Conservation (phyloP, 2,113 vertebrate genomes). For the Ictalurus punctatus region DNA sequence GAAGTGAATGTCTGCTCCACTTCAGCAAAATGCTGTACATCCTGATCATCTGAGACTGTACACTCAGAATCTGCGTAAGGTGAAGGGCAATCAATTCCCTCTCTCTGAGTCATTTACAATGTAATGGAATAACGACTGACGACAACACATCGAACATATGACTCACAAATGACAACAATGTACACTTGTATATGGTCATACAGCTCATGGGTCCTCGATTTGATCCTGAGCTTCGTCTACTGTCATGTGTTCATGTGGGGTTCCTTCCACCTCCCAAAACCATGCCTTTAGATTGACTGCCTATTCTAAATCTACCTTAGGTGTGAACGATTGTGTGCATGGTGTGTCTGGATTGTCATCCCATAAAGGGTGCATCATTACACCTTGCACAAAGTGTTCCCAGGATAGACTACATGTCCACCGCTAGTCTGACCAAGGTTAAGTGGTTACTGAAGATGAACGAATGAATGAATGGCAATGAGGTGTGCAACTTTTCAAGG, state of each 20-base stretch:
- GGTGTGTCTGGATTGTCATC: not conserved
- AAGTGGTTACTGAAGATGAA: not conserved
- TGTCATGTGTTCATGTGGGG: not conserved
- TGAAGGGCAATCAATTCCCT: conserved; percentile 37
- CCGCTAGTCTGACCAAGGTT: not conserved
- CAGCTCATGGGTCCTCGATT: not conserved
- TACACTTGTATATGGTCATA: not conserved
- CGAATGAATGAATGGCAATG: not conserved
- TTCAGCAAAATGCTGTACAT: conserved; percentile 47
- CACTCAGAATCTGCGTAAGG: not conserved
- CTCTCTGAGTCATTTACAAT: not conserved
- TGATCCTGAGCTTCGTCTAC: not conserved
- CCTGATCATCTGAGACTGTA: conserved; percentile 7
- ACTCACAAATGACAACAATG: not conserved
- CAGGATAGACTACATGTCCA: not conserved
- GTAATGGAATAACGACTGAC: not conserved
- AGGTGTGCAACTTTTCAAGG: not conserved
- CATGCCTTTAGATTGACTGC: not conserved
- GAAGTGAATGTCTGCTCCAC: conserved; percentile 41
- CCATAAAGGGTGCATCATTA: not conserved
- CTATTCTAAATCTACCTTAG: not conserved
- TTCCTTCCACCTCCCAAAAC: not conserved
- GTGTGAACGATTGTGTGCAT: not conserved
- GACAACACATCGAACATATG: not conserved
- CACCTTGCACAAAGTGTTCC: not conserved